Conservation (phyloP, 37 sponge, comb jelly and placozoan species). For the Bolinopsis microptera region DNA sequence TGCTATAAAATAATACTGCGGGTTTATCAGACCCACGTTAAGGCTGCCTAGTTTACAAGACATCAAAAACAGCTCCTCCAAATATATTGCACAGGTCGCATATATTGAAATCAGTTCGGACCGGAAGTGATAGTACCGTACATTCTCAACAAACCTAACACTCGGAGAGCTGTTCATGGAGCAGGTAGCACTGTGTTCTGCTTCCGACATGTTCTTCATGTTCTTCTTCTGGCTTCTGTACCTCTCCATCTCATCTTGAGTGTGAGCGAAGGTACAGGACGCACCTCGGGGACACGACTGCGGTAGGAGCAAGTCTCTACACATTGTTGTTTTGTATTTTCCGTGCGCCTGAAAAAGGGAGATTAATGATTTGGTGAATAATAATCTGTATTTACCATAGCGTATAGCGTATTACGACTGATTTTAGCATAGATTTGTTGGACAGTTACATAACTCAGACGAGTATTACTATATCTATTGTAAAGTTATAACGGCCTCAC, state of each 20-base stretch:
- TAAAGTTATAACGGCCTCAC: background rate
- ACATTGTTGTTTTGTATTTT: slow-evolving; percentile 86
- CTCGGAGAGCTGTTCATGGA: background rate
- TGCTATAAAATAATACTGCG: background rate
- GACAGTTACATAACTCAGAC: too few species aligned
- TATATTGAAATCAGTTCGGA: too few species aligned
- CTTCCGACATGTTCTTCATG: slow-evolving; percentile 32
- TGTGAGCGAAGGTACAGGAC: slow-evolving; percentile 88
- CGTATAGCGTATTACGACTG: background rate
- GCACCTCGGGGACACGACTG: slow-evolving; percentile 82
- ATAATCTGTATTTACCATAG: background rate
- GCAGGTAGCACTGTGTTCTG: slow-evolving; percentile 28
- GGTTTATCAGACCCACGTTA: too few species aligned
- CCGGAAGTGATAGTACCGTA: too few species aligned
- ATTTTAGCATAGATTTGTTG: too few species aligned
- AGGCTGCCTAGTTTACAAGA: too few species aligned
- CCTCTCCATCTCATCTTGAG: slow-evolving; percentile 81
- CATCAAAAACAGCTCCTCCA: too few species aligned
- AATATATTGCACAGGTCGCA: too few species aligned
- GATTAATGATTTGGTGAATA: background rate
- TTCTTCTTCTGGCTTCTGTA: slow-evolving; percentile 62
- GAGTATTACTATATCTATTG: background rate
- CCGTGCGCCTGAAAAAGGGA: slow-evolving; percentile 64
- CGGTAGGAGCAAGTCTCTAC: slow-evolving; percentile 74
- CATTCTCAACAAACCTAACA: background rate